Percentiles rank a stretch among this genome's conserved stretches.
Evolutionary conservation across 2,797 vertebrate species (phyloP).

Genomic region (Distichodus sexfasciatus): DNA sequence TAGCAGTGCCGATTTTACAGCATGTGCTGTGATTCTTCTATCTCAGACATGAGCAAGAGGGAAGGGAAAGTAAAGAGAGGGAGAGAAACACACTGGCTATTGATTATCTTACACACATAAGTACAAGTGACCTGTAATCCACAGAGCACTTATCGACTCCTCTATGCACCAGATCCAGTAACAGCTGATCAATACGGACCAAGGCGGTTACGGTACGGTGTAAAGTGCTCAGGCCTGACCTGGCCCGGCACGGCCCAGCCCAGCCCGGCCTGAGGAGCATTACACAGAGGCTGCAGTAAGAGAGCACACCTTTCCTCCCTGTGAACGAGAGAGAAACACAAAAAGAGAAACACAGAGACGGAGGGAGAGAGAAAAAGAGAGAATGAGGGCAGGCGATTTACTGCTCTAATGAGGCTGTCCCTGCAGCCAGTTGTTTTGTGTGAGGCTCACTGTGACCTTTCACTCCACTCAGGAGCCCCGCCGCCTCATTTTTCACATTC

Average conservation of each 20-base stretch:
- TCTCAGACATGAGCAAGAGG: constrained; percentile 2
- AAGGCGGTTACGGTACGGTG: constrained; percentile 71
- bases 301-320: constrained; percentile 28
- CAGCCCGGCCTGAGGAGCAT: constrained; percentile 33
- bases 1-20: constrained; percentile 10
- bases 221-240: constrained; percentile 39
- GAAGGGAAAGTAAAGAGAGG: constrained; percentile 45
- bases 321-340: constrained; percentile 44
- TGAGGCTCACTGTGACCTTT: constrained; percentile 94
- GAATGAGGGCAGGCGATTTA: constrained; percentile 64
- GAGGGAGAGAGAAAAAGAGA: constrained; percentile 32
- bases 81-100: constrained; percentile 78
- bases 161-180: constrained; percentile 76
- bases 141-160: constrained; percentile 82
- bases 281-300: constrained; percentile 7
- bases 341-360: constrained; percentile 54
- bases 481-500: constrained; percentile 99
- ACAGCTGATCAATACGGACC: constrained; percentile 74
- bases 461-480: constrained; percentile 88
- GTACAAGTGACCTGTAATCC: constrained; percentile 83
- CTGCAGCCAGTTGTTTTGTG: constrained; percentile 96
- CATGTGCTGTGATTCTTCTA: constrained; percentile 32
- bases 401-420: constrained; percentile 93
- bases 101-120: constrained; percentile 83
- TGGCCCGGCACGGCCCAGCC: constrained; percentile 41